Percentiles rank a stretch among this genome's conserved stretches.
phyloP scores from a whole-genome alignment of 2,113 vertebrate genomes.

The Xiphophorus hellerii region DNA sequence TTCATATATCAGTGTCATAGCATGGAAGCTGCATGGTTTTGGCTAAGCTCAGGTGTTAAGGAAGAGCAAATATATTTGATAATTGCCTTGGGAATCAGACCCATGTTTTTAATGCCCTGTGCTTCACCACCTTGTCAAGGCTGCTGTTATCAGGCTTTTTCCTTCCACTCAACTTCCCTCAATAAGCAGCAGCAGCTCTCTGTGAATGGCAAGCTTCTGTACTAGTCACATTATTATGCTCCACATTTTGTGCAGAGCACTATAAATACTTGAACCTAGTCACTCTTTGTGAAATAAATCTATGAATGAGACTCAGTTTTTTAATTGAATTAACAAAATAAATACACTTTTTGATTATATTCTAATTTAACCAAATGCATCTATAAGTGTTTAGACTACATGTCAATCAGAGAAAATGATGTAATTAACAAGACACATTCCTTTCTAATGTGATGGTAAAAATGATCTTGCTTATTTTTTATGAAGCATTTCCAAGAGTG shows the following conservation, averaged over 20 bases:
- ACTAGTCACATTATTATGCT: not conserved
- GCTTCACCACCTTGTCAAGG: not conserved
- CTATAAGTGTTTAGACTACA: not conserved
- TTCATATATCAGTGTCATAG: too few relatives aligned
- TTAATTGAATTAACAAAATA: not conserved
- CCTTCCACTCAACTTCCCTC: not conserved
- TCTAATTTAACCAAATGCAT: not conserved
- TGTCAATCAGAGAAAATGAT: not conserved
- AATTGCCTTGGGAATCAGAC: too few relatives aligned
- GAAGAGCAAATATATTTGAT: too few relatives aligned
- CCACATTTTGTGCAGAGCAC: not conserved
- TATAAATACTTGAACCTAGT: not conserved
- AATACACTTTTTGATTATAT: not conserved
- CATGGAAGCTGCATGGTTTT: too few relatives aligned
- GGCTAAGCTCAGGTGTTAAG: too few relatives aligned
- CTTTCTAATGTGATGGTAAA: not conserved
- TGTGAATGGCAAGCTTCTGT: not conserved
- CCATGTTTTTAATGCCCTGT: not conserved
- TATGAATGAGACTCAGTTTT: not conserved
- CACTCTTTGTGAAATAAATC: not conserved
- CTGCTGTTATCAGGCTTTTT: not conserved
- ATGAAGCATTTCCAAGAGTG: not conserved
- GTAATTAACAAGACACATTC: not conserved
- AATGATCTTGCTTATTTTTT: not conserved
- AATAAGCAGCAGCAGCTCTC: not conserved